These are phyloP conservation scores for Andrena dorsata DNA, from an alignment of 2,888 invertebrate species.

Conservation along the genomic window DNA sequence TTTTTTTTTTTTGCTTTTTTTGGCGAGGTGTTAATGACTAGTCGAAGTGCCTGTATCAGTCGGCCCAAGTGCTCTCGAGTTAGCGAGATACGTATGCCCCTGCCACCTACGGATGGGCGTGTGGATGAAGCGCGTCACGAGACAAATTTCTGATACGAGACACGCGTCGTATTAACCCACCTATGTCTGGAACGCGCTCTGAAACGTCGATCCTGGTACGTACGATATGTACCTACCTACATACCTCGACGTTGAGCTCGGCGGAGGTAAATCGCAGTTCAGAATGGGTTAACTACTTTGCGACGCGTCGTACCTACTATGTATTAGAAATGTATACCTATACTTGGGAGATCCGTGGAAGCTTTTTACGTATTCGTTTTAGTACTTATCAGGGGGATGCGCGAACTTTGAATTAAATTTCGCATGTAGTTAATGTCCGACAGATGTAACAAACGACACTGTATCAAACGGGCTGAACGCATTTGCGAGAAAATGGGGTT, in stretches of 20 bases:
- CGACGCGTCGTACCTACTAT: neutral
- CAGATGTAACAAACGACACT: too few relatives aligned
- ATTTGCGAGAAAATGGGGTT: too few relatives aligned
- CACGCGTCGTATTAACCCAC: slow-evolving; percentile 1
- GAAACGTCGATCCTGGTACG: slow-evolving; percentile 12
- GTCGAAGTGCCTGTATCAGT: slow-evolving; percentile 56
- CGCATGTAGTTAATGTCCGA: too few relatives aligned
- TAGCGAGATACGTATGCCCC: slow-evolving; percentile 36
- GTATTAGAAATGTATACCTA: slow-evolving; percentile 3
- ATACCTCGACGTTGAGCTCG: neutral
- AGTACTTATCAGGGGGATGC: neutral
- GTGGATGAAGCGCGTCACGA: slow-evolving; percentile 4
- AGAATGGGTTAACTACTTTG: slow-evolving; percentile 9
- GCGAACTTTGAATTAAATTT: too few relatives aligned
- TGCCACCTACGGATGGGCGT: neutral
- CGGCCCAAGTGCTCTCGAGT: slow-evolving; percentile 56
- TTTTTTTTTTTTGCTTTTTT: neutral
- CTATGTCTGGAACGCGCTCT: slow-evolving; percentile 7
- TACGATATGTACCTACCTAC: too few relatives aligned
- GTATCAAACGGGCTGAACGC: too few relatives aligned
- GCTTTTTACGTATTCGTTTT: neutral
- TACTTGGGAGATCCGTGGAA: neutral
- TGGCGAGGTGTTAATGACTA: slow-evolving; percentile 60
- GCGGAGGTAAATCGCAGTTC: neutral
- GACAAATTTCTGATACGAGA: slow-evolving; percentile 31